Percentiles rank a stretch among this genome's conserved stretches.
Evolutionary conservation across 2,797 vertebrate genomes (phyloP).

Genomic region (Gallinago stenura): DNA sequence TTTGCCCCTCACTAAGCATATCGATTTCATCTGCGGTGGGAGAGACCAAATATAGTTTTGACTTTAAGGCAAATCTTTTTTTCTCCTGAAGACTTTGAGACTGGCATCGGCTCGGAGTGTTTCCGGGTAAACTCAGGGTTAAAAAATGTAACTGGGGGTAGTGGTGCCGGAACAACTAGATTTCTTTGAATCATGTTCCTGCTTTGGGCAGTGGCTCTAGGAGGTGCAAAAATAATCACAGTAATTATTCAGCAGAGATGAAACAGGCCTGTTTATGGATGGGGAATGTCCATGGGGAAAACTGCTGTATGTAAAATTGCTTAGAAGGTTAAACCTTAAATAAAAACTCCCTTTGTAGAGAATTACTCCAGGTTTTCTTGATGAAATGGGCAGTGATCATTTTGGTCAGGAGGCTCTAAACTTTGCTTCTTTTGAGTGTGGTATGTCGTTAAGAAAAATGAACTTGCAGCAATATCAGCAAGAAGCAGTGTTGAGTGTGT

Average conservation of each 20-base stretch:
- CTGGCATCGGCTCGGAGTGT: neutral
- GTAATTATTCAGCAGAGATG: constrained; percentile 20
- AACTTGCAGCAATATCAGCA: neutral
- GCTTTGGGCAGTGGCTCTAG: neutral
- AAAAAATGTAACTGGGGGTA: neutral
- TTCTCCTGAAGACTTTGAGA: neutral
- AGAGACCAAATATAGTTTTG: neutral
- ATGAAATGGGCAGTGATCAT: neutral
- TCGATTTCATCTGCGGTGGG: neutral
- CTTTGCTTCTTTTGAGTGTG: neutral
- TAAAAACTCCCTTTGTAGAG: neutral
- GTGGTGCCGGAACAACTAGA: neutral
- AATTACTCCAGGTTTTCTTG: neutral
- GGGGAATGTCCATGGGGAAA: neutral
- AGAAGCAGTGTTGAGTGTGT: neutral
- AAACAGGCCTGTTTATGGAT: neutral
- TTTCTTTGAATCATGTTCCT: neutral
- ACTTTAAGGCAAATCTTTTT: neutral
- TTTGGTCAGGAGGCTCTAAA: neutral
- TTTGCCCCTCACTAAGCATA: neutral
- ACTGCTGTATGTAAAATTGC: neutral
- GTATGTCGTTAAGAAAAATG: neutral
- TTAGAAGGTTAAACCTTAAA: neutral
- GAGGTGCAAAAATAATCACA: neutral
- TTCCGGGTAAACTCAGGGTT: neutral